A percentile compares a stretch with the other conserved stretches of the same genome.
Evolutionary conservation across 2,797 vertebrate species (phyloP).

Genomic region (Phalanger gymnotis): DNA sequence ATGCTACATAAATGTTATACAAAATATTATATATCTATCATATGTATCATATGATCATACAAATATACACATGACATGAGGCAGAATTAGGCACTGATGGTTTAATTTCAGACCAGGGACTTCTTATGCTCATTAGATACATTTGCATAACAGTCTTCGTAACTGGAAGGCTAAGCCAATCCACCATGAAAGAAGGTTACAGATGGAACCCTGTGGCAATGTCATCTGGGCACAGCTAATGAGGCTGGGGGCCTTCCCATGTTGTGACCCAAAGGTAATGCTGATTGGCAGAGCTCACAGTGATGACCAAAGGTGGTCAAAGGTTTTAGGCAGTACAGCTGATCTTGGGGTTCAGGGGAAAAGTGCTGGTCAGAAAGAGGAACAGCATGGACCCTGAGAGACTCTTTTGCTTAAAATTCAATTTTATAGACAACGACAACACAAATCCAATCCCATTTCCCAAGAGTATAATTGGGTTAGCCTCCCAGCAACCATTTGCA

Average conservation of each 20-base stretch:
- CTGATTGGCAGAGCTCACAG: background rate
- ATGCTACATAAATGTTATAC: background rate
- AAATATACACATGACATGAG: background rate
- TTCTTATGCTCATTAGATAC: background rate
- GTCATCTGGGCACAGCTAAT: background rate
- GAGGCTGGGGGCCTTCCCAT: background rate
- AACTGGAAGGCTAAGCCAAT: slow-evolving; percentile 14
- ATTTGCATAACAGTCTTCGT: background rate
- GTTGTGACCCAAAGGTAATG: background rate
- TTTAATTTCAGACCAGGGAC: background rate
- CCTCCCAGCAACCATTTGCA: background rate
- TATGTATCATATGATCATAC: background rate
- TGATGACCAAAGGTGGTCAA: too few species aligned
- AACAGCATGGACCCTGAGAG: background rate
- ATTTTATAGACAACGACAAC: background rate
- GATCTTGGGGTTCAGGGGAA: background rate
- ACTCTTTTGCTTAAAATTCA: background rate
- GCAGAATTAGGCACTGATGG: background rate
- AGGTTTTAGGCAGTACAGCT: background rate
- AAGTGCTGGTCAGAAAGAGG: background rate
- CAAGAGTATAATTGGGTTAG: background rate
- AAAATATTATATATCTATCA: background rate
- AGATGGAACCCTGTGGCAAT: background rate
- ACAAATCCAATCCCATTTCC: background rate
- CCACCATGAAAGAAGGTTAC: background rate